A percentile compares a stretch with the other conserved stretches of the same genome.
Evolutionary conservation across 2,113 vertebrate species (phyloP).

Genomic region (Cygnus atratus): DNA sequence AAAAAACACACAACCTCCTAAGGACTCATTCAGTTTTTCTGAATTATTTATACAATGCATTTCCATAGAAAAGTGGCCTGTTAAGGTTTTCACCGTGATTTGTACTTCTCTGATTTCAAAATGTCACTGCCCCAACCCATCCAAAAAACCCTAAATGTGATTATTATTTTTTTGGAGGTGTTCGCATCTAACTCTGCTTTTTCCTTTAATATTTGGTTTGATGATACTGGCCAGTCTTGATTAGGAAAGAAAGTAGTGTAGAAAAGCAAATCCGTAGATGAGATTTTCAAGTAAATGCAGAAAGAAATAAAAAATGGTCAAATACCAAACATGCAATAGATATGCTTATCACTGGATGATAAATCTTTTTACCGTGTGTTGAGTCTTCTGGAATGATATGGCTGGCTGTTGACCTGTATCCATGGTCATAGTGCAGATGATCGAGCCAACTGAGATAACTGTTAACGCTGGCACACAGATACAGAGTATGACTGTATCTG

Average conservation of each 20-base stretch:
- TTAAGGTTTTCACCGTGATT: not conserved
- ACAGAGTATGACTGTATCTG: not conserved
- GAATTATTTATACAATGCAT: not conserved
- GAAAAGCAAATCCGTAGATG: not conserved
- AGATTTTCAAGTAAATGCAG: not conserved
- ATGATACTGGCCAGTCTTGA: not conserved
- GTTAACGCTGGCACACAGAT: not conserved
- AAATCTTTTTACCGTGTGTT: not conserved
- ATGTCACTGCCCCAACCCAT: not conserved
- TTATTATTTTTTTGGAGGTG: not conserved
- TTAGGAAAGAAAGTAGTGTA: not conserved
- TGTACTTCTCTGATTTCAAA: not conserved
- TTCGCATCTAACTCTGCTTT: not conserved
- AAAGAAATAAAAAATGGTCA: not conserved
- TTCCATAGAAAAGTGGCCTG: not conserved
- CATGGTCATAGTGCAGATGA: not conserved
- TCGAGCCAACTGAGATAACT: conserved; percentile 34
- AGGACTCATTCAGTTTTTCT: not conserved
- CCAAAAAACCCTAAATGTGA: not conserved
- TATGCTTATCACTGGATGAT: not conserved
- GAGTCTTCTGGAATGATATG: not conserved
- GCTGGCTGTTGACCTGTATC: conserved; percentile 9
- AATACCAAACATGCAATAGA: not conserved
- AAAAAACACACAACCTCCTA: not conserved
- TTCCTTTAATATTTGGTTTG: not conserved